phyloP scores from a whole-genome alignment of 2,797 vertebrate genomes.

The Danio aesculapii region DNA sequence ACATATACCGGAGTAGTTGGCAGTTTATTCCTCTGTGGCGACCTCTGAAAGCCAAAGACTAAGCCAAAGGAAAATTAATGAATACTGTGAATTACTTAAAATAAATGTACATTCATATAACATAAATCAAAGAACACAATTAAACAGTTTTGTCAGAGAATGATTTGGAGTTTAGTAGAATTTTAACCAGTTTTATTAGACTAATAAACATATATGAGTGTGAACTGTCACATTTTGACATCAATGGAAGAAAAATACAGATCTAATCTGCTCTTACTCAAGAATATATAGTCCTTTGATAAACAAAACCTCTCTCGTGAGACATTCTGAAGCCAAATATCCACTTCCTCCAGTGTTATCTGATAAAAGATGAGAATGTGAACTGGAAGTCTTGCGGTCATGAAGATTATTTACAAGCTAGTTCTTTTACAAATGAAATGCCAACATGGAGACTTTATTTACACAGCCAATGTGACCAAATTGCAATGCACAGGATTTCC shows the following conservation, averaged over 20 bases:
- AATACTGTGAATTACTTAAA: too few species aligned
- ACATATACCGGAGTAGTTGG: too few species aligned
- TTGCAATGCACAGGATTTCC: conserved; percentile 3
- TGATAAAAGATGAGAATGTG: conserved; percentile 16
- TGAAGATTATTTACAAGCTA: conserved; percentile 19
- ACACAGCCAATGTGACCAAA: not conserved
- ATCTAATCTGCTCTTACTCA: not conserved
- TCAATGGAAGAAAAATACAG: not conserved
- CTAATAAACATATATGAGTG: not conserved
- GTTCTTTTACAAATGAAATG: not conserved
- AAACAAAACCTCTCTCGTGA: not conserved
- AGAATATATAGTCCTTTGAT: not conserved
- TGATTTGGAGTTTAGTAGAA: not conserved
- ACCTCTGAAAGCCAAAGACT: too few species aligned
- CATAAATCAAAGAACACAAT: too few species aligned
- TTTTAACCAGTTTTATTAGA: not conserved
- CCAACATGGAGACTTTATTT: conserved; percentile 7
- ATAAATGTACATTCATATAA: too few species aligned
- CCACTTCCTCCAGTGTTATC: not conserved
- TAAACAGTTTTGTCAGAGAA: too few species aligned
- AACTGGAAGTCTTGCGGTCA: not conserved
- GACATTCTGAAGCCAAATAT: not conserved
- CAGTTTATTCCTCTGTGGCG: too few species aligned
- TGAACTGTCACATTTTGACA: not conserved
- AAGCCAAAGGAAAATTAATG: too few species aligned